These are phyloP conservation scores for Myrmecobius fasciatus DNA, from an alignment of 2,113 vertebrate species.

Conservation along the genomic window DNA sequence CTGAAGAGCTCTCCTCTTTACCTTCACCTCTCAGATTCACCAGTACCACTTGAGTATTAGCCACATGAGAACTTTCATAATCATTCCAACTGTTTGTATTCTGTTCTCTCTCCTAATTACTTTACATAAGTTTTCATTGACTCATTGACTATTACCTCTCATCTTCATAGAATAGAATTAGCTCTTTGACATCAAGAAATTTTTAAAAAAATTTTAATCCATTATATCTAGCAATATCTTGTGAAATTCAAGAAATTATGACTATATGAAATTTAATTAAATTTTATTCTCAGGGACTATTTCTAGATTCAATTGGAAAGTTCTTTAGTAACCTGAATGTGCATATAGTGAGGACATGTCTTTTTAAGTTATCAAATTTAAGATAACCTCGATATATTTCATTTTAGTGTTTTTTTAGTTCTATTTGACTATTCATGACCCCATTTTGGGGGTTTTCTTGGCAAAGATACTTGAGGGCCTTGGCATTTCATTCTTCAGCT, in stretches of 20 bases:
- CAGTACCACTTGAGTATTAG: background rate
- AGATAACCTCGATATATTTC: background rate
- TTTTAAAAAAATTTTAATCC: background rate
- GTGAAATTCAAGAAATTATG: background rate
- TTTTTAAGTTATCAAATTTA: background rate
- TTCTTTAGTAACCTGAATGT: background rate
- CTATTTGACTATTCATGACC: background rate
- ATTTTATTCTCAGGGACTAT: background rate
- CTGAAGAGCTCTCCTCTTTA: background rate
- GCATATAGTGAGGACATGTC: background rate
- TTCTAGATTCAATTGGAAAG: background rate
- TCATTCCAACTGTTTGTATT: background rate
- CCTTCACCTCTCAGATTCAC: background rate
- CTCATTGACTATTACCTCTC: background rate
- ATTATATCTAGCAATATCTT: background rate
- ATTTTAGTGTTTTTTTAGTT: background rate
- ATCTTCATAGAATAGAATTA: background rate
- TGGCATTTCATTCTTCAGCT: background rate
- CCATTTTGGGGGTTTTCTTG: background rate
- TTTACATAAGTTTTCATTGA: background rate
- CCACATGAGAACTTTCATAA: background rate
- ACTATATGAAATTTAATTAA: background rate
- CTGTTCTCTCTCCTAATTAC: background rate
- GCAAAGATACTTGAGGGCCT: background rate
- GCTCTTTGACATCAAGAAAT: background rate